Base-by-base conservation (phyloP, 2,888 invertebrate species). In the Bhutanitis thaidina region DNA sequence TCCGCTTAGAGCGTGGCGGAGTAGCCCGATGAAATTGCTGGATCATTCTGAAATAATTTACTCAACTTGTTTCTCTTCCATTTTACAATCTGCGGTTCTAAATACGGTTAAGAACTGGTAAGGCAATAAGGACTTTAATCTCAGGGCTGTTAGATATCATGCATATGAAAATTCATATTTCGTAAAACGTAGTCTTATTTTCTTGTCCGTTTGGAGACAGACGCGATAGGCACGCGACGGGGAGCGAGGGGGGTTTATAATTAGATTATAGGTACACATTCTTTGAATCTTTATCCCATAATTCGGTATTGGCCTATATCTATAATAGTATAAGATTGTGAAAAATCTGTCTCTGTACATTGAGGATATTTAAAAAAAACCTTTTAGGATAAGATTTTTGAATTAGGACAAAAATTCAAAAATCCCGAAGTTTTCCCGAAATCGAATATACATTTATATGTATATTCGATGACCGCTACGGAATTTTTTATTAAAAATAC, bases 211-310 rank as follows among this genome's bases (percentile, higher is more conserved):
- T 49, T 53, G 61, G 61, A 66, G 62, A 61, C 67, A 64, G 76
- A 77, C 69, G 75, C 64, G 79, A 69, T 68, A 76, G 74, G 79
- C 73, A 79, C 62, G 83, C 80, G 75, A 71, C 64, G 72, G 62
- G 64, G 65, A 61, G 62, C 55, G 66, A 63, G 66, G 64, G 52
- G n/a, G 49, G 57, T 63, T 72, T 84, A 86, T 80, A 79, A 84
- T 86, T 86, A 86, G 83, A 78, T 66, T 65, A 61, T 60, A n/a
- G n/a, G n/a, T n/a, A 67, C 62, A 69, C 66, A 69, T 69, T 72
- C 73, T 61, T 64, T 71, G 67, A 70, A 74, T 67, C 64, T 67
- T 61, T 55, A 59, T 56, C 63, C 60, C 62, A 27, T 12, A 29
- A 20, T 20, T 20, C 20, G 20, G 3, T 20, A 2, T 4, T 20